Conservation (phyloP, 2,888 invertebrate genomes). For the Pollenia labialis region DNA sequence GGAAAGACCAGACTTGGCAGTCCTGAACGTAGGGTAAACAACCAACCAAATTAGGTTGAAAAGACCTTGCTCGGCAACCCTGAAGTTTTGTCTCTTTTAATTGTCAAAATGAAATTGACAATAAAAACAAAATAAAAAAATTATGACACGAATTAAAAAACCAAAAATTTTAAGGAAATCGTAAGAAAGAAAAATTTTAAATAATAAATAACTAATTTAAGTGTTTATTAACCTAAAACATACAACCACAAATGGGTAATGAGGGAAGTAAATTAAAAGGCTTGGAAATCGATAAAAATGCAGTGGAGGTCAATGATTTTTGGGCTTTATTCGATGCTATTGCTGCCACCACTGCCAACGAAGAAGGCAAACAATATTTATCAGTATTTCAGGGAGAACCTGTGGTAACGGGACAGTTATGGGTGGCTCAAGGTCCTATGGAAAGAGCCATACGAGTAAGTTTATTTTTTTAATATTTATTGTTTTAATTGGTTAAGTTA, state of each 20-base stretch:
- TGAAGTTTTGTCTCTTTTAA: too few relatives aligned
- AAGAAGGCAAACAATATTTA: constrained; percentile 85
- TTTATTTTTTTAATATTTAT: constrained; percentile 40
- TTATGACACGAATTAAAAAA: constrained; percentile 48
- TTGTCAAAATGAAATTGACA: constrained; percentile 4
- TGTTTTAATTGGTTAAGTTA: not conserved
- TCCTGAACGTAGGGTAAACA: too few relatives aligned
- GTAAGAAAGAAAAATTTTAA: not conserved
- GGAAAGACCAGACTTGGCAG: too few relatives aligned
- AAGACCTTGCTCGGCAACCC: too few relatives aligned
- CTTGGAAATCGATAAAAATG: constrained; percentile 89
- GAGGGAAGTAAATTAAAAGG: constrained; percentile 90
- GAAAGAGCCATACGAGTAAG: constrained; percentile 91
- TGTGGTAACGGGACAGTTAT: constrained; percentile 87
- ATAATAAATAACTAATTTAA: not conserved
- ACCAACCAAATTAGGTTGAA: too few relatives aligned
- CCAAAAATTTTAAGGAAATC: not conserved
- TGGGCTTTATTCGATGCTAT: constrained; percentile 88
- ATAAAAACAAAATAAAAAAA: constrained; percentile 52
- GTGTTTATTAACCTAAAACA: not conserved
- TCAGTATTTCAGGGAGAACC: constrained; percentile 91
- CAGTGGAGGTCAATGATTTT: constrained; percentile 91
- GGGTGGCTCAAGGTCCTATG: constrained; percentile 88
- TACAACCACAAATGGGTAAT: constrained; percentile 88
- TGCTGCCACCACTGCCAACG: constrained; percentile 81